Evolutionary conservation across 2,888 invertebrate genomes (phyloP), one percentile per base, ranked within the genome.

Genomic region (Dynastes tityus): DNA sequence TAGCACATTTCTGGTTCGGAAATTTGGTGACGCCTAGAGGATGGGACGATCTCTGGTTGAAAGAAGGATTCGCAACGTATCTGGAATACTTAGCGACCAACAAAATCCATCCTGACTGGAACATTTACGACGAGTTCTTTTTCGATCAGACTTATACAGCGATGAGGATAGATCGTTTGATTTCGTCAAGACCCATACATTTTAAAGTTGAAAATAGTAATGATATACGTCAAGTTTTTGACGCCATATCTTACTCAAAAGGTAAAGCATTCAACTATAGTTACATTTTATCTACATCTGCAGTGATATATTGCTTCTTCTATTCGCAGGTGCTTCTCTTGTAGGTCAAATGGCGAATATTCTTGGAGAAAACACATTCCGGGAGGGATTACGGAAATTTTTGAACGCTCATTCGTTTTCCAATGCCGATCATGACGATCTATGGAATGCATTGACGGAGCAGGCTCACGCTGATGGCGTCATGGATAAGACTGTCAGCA

Each of bases 1-100:
- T 95, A 5, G 93, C 93, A 0, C 95, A 95, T 86, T 94, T 93
- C 89, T 95, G 94, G 94, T 94, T 94, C 86, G 94, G 95, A 0
- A 93, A 94, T 89, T 89, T 94, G 13, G 93, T 94, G 76, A 94
- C 94, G 2, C 93, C 93, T 85, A 88, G 89, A 29, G 94, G 93
- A 93, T 94, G 94, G 94, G 91, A 92, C 61, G 92, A 92, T 83
- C 88, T 93, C 6, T 94, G 94, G 94, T 88, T 94, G 29, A 94
- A 94, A 84, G 94, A 94, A 87, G 95, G 95, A 0, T 95, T 96
- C 86, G 94, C 96, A 1, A 91, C 91, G 0, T 92, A 92, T 83
- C 88, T 92, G 80, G 89, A 91, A 81, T 92, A 91, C 81, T 86
- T 91, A 0, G 91, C 91, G 0, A 90, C 91, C 1, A 86, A 91